phyloP scores from a whole-genome alignment of 2,113 vertebrate species.

The Cichladusa arquata region DNA sequence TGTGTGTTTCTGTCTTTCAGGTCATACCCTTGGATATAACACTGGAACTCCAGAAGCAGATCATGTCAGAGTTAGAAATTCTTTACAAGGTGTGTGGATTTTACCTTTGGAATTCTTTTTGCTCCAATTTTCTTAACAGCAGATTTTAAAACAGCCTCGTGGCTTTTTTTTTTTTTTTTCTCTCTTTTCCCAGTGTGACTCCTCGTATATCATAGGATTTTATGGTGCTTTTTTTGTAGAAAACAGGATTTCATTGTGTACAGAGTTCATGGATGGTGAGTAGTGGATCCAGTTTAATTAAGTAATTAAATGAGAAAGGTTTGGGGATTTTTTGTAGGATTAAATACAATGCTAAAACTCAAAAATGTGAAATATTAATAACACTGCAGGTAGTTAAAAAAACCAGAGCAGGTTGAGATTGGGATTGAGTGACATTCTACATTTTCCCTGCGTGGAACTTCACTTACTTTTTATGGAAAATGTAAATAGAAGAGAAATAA shows the following conservation, averaged over 20 bases:
- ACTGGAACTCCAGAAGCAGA: slow-evolving; percentile 96
- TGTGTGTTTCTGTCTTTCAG: slow-evolving; percentile 59
- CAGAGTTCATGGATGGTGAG: slow-evolving; percentile 99
- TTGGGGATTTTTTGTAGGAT: not conserved
- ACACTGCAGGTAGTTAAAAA: not conserved
- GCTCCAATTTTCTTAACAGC: not conserved
- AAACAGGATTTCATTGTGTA: slow-evolving; percentile 98
- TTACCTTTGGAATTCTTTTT: not conserved
- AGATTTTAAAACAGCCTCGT: not conserved
- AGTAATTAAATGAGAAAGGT: not conserved
- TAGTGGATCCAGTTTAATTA: not conserved
- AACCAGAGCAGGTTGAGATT: not conserved
- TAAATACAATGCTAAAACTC: not conserved
- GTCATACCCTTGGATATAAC: slow-evolving; percentile 97
- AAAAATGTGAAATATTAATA: not conserved
- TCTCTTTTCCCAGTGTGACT: slow-evolving; percentile 88
- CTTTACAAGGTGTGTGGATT: slow-evolving; percentile 89
- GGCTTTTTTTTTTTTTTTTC: not conserved
- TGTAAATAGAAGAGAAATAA: slow-evolving; percentile 76
- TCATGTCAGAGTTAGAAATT: slow-evolving; percentile 98
- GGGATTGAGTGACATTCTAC: not conserved
- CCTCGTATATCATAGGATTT: slow-evolving; percentile 98
- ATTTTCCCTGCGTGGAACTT: slow-evolving; percentile 48
- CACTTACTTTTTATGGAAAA: slow-evolving; percentile 74
- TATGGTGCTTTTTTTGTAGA: slow-evolving; percentile 99